Evolutionary conservation across 1,140 invertebrate species (phyloP).

Genomic region (Drosophila melanogaster): Release_6_plus_ISO1_MT NT_033779.5:6558501-6559000

Average conservation of each 20-base stretch:
- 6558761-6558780: too few relatives aligned
- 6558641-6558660: neutral
- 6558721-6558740: too few relatives aligned
- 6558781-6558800: too few relatives aligned
- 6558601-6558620: neutral
- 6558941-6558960: constrained; percentile 95
- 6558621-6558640: neutral
- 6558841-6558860: too few relatives aligned
- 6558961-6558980: constrained; percentile 97
- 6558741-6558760: too few relatives aligned
- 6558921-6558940: constrained; percentile 75
- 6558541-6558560: constrained; percentile 95
- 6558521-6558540: constrained; percentile 92
- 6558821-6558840: too few relatives aligned
- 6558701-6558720: too few relatives aligned
- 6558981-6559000: constrained; percentile 94
- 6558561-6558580: constrained; percentile 94
- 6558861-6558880: neutral
- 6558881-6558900: too few relatives aligned
- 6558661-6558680: neutral
- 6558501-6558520: constrained; percentile 92
- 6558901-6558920: neutral
- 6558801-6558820: too few relatives aligned
- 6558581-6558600: constrained; percentile 94
- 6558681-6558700: neutral